Base-by-base conservation (phyloP, 2,888 invertebrate genomes). In the Pomacea canaliculata region DNA sequence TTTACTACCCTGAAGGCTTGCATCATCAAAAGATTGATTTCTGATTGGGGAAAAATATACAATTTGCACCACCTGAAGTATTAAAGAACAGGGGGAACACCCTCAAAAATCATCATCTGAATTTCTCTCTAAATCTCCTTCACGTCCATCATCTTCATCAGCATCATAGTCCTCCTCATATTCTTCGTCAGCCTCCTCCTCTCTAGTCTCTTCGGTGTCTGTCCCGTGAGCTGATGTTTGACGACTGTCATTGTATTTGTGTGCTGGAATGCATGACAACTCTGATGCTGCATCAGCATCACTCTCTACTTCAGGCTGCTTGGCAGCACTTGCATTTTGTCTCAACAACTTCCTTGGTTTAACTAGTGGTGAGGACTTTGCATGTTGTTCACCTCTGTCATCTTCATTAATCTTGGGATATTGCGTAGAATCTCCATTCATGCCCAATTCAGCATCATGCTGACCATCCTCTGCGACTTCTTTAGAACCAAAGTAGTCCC, bases 81-180 rank as follows among this genome's bases (percentile, higher is more conserved):
- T 37, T 37, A 37, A 37, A 5, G 5, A 37, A 37, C 37, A 37
- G 5, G 37, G 5, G 37, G 37, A 37, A 37, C 37, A 37, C 37
- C 16, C 51, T 56, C 75, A 82, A 72, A 82, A 82, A 59, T 82
- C 81, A 76, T 82, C 82, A 70, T 82, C 80, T 37, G 82, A 82
- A 13, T 76, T 76, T 71, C 77, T 67, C 48, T 79, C 78, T 27
- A 77, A 74, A 10, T 68, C 67, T 9, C 60, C 76, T 16, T 66
- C 78, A 19, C 73, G 73, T 19, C 69, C 74, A 18, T 76, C 76
- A 49, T 78, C 80, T n/a, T 81, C 76, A 73, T 75, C 79, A 56
- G 69, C 81, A 70, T 80, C 78, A 66, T 80, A 77, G 56, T 79
- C 79, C 71, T 78, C 80, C 56, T 82, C 80, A 76, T 80, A 80